Evolutionary conservation across 2,888 invertebrate genomes (phyloP), one percentile per base, ranked within the genome.

Genomic region (Plagodis dolabraria): DNA sequence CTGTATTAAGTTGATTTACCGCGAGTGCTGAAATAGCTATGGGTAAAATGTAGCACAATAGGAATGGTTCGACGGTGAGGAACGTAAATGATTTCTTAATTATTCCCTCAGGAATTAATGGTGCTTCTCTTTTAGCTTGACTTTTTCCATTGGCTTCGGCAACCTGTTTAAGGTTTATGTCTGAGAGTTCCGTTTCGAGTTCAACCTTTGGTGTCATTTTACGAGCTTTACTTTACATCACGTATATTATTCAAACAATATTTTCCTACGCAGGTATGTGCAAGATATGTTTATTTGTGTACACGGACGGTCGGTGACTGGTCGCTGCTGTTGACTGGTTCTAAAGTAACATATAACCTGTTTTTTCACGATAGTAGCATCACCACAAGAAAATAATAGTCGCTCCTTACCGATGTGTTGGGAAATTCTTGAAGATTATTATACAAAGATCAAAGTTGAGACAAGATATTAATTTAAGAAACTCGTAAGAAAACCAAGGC

Each of bases 21-120:
- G 94, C 93, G 2, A 94, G 75, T 33, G 94, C 93, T 0, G 96
- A 95, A 63, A 95, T 83, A 0, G 94, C 89, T 68, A 87, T 93
- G 9, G 95, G 95, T 75, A 95, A 84, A 33, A 95, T 88, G 71
- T 95, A 95, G 65, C 94, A 94, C 7, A 95, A 82, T 48, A 95
- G 77, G 72, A 94, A 94, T 0, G 95, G 95, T 79, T 95, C 95
- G 2, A 95, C 95, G 0, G 95, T 95, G 12, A 95, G 83, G 65
- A 84, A 87, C 5, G 67, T 74, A 7, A 87, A 66, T 42, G 77
- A 58, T 12, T 65, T 76, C 60, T 68, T 69, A 2, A 85, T 61
- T 49, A 68, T 64, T 48, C 69, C 62, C 5, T 53, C 44, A 45
- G 69, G 64, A 4, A 79, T 66, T 50, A 68, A 57, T 6, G 69